Evolutionary conservation across 2,888 invertebrate genomes (phyloP).

Genomic region (Metopia argyrocephala): DNA sequence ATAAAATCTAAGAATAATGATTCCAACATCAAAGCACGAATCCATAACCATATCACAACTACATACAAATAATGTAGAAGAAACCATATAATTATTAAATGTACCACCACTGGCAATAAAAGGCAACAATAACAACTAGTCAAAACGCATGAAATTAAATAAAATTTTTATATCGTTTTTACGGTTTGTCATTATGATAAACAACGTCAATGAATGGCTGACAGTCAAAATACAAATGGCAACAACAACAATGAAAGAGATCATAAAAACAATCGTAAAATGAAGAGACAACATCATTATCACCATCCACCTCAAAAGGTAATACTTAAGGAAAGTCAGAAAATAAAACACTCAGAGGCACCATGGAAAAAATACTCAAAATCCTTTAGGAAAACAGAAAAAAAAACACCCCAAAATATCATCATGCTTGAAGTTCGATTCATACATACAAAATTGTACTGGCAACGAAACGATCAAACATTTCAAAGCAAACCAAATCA

Average conservation of each 20-base stretch:
- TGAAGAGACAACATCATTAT: conserved; percentile 36
- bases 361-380: conserved; percentile 40
- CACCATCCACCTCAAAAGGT: too few species aligned
- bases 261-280: conserved; percentile 77
- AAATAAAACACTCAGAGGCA: conserved; percentile 43
- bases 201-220: conserved; percentile 45
- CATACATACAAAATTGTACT: neutral
- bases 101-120: conserved; percentile 67
- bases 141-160: conserved; percentile 32
- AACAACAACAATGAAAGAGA: conserved; percentile 64
- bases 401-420: conserved; percentile 6
- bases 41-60: conserved; percentile 21
- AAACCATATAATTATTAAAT: conserved; percentile 71
- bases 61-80: conserved; percentile 15
- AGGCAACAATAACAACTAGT: conserved; percentile 12
- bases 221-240: neutral
- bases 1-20: conserved; percentile 67
- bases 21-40: conserved; percentile 48
- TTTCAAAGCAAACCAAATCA: neutral
- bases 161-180: conserved; percentile 72
- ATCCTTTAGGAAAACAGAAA: conserved; percentile 38
- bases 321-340: conserved; percentile 25
- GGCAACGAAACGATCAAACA: neutral
- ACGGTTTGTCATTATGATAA: conserved; percentile 75
- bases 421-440: conserved; percentile 53